A percentile compares a stretch with the other conserved stretches of the same genome.
These are phyloP conservation scores for Apostichopus leukothele DNA, from an alignment of 53 echinoderm and acorn worm genomes.

Conservation along the genomic window DNA sequence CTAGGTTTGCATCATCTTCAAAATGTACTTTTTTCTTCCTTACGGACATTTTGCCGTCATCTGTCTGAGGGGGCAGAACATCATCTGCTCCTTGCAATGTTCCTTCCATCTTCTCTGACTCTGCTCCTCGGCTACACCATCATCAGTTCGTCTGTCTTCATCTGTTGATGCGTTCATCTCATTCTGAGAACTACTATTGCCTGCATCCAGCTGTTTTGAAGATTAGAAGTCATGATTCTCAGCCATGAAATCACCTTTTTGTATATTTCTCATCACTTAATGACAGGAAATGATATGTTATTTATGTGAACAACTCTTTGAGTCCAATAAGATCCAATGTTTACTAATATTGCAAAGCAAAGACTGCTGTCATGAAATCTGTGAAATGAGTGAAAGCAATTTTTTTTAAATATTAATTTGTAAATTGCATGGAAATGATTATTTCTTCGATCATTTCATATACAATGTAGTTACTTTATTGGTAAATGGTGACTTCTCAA, in stretches of 20 bases:
- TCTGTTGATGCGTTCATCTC: neutral
- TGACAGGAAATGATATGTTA: neutral
- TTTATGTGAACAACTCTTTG: too few relatives aligned
- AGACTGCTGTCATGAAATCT: too few relatives aligned
- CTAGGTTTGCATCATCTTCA: neutral
- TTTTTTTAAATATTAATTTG: too few relatives aligned
- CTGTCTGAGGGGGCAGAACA: neutral
- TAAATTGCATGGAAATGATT: too few relatives aligned
- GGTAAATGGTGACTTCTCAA: too few relatives aligned
- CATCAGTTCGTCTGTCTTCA: neutral
- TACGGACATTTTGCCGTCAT: neutral
- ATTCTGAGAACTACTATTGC: neutral
- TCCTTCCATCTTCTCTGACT: neutral
- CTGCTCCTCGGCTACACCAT: neutral
- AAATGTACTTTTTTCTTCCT: constrained; percentile 7
- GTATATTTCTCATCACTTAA: neutral
- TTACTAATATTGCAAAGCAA: too few relatives aligned
- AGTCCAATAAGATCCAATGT: too few relatives aligned
- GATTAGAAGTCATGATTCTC: neutral
- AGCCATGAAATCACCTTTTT: neutral
- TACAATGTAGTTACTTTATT: too few relatives aligned
- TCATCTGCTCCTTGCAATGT: neutral
- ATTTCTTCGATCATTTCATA: too few relatives aligned
- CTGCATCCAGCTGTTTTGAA: neutral
- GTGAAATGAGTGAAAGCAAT: too few relatives aligned